These are phyloP conservation scores for Mesopsocus fuscifrons DNA, from an alignment of 2,888 invertebrate genomes.

Conservation along the genomic window DNA sequence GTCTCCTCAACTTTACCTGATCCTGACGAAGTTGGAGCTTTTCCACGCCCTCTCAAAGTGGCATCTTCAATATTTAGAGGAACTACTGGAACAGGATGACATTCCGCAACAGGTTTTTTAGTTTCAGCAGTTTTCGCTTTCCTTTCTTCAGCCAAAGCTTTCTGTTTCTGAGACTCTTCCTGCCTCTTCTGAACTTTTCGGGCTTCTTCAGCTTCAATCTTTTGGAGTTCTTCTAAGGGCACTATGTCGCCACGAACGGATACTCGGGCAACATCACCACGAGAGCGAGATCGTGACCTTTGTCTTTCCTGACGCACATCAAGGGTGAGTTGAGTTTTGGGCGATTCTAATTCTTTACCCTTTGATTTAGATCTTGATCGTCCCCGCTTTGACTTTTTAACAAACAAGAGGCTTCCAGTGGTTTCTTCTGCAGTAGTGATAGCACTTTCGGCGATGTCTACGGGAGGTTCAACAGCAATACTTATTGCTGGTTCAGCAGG, in stretches of 20 bases:
- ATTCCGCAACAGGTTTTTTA: neutral
- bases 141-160: constrained; percentile 17
- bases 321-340: constrained; percentile 14
- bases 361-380: constrained; percentile 10
- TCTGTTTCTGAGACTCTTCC: constrained; percentile 6
- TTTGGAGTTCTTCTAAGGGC: constrained; percentile 10
- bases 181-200: constrained; percentile 12
- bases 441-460: neutral
- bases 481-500: neutral
- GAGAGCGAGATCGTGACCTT: constrained; percentile 16
- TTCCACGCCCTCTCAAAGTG: too few species aligned
- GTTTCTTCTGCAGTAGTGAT: neutral
- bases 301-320: constrained; percentile 20
- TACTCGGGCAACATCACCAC: constrained; percentile 6
- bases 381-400: constrained; percentile 8
- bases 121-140: constrained; percentile 19
- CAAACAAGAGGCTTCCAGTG: neutral
- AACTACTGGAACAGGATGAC: constrained; percentile 8
- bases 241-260: constrained; percentile 8
- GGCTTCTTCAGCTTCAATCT: constrained; percentile 15
- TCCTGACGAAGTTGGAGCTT: too few species aligned
- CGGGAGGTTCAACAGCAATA: neutral
- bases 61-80: too few species aligned
- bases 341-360: constrained; percentile 12
- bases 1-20: too few species aligned